Evolutionary conservation across 2,113 vertebrate species (phyloP).

Genomic region (Xerus inauris): DNA sequence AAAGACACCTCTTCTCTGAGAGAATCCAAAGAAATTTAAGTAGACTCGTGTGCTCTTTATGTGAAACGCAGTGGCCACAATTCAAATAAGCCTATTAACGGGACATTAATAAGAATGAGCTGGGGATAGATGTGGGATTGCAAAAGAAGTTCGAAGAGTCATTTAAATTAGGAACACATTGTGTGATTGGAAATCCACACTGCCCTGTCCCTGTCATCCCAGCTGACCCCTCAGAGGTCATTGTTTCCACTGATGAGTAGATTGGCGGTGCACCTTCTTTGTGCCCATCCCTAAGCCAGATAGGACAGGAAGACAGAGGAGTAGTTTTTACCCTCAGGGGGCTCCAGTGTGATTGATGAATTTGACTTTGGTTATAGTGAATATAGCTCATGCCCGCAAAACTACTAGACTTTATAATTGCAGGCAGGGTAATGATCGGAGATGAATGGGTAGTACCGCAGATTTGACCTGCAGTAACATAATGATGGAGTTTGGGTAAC

Average conservation of each 20-base stretch:
- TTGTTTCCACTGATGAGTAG: not conserved
- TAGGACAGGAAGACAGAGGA: not conserved
- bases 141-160: slow-evolving; percentile 41
- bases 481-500: not conserved
- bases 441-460: not conserved
- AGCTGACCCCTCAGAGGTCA: not conserved
- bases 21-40: slow-evolving; percentile 36
- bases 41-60: slow-evolving; percentile 41
- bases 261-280: not conserved
- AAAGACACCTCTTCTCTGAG: slow-evolving; percentile 59
- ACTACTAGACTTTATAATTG: not conserved
- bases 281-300: not conserved
- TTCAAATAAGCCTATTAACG: slow-evolving; percentile 55
- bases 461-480: not conserved
- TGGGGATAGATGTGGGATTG: slow-evolving; percentile 21
- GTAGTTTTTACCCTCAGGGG: not conserved
- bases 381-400: not conserved
- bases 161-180: not conserved
- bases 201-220: not conserved
- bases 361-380: not conserved
- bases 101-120: slow-evolving; percentile 46
- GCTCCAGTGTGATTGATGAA: not conserved
- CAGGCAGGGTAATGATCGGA: not conserved
- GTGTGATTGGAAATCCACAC: not conserved
- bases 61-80: slow-evolving; percentile 33